Conservation (phyloP, 2,888 invertebrate genomes). For the Syrphus vitripennis region DNA sequence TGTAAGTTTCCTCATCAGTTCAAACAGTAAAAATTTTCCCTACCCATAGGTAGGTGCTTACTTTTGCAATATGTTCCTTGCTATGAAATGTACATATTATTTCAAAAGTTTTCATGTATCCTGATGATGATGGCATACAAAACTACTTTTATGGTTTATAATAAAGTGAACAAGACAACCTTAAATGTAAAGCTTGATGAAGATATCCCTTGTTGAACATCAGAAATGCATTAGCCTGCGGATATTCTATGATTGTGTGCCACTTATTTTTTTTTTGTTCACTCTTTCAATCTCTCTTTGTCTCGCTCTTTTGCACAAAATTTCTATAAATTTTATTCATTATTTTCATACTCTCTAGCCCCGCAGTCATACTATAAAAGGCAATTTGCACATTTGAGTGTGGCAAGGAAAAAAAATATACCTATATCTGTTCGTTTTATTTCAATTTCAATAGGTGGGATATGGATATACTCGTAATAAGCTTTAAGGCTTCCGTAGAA, state of each 20-base stretch:
- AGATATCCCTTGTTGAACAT: constrained; percentile 40
- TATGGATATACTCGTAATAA: constrained; percentile 16
- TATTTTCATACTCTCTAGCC: background rate
- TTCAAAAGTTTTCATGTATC: background rate
- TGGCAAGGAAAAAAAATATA: background rate
- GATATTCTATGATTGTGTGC: constrained; percentile 27
- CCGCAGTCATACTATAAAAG: constrained; percentile 26
- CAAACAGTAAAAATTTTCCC: background rate
- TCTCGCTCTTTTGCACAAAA: background rate
- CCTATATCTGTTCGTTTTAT: constrained; percentile 6
- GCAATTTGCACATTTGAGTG: constrained; percentile 31
- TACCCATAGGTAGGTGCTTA: too few species aligned
- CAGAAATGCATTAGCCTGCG: constrained; percentile 64
- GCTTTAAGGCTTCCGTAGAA: background rate
- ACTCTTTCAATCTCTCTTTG: background rate
- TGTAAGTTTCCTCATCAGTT: background rate
- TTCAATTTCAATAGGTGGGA: background rate
- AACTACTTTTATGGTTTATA: constrained; percentile 1
- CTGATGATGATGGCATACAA: background rate
- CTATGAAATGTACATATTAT: too few species aligned
- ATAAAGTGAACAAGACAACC: constrained; percentile 2
- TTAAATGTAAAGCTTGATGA: constrained; percentile 1
- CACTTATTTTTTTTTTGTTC: background rate
- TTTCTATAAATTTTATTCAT: constrained; percentile 42
- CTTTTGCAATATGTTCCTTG: too few species aligned